Conservation (phyloP, 2,797 vertebrate genomes). For the Graptemys geographica region DNA sequence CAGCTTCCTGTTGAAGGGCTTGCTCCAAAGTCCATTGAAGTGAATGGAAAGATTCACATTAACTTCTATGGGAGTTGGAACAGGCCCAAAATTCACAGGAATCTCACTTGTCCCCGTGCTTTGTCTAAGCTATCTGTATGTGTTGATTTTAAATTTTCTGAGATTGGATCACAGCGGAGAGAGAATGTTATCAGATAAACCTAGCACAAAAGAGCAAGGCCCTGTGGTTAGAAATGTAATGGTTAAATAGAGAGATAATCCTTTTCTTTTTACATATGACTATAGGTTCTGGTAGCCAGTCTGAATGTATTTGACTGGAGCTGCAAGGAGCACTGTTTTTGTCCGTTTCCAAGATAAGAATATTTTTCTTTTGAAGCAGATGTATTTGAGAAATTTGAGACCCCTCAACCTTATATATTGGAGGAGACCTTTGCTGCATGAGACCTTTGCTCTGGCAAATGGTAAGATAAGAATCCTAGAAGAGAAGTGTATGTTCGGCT, state of each 20-base stretch:
- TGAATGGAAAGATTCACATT: neutral
- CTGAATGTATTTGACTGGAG: neutral
- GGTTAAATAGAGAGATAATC: neutral
- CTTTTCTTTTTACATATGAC: accelerated
- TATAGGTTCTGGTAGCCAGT: neutral
- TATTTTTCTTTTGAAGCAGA: neutral
- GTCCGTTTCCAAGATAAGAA: accelerated
- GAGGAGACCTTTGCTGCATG: neutral
- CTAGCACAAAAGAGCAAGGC: neutral
- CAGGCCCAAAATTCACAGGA: neutral
- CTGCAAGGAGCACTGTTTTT: neutral
- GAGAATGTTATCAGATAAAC: neutral
- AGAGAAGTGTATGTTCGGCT: neutral
- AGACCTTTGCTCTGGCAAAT: accelerated
- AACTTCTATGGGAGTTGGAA: neutral
- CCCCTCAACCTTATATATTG: neutral
- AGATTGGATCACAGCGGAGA: accelerated
- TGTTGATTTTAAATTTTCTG: neutral
- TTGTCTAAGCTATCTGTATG: neutral
- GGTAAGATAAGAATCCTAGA: neutral
- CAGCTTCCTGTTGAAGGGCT: neutral
- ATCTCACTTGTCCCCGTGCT: neutral
- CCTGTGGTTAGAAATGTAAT: accelerated
- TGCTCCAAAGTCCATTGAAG: accelerated
- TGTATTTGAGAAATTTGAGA: neutral